Conservation (phyloP, 2,888 invertebrate genomes). For the Drosophila subquinaria region DNA sequence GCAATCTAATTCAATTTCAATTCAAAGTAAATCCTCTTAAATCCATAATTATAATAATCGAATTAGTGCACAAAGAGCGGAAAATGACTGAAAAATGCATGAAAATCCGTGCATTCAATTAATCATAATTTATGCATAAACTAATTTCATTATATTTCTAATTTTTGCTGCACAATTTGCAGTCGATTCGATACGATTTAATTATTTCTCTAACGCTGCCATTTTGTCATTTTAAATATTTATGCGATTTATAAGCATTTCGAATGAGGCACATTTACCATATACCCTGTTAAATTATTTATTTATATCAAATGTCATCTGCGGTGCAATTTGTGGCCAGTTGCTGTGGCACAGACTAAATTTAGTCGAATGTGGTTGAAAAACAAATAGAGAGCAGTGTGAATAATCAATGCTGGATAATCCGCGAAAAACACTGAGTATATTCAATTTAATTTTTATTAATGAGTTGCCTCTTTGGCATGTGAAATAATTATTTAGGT, state of each 20-base stretch:
- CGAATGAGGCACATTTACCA: constrained; percentile 7
- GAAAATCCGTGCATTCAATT: constrained; percentile 24
- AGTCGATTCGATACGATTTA: constrained; percentile 21
- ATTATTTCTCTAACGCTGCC: constrained; percentile 25
- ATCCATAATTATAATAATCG: constrained; percentile 42
- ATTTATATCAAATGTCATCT: constrained; percentile 50
- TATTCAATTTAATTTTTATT: not conserved
- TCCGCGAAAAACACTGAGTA: not conserved
- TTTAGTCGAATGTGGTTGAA: not conserved
- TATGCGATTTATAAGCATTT: constrained; percentile 42
- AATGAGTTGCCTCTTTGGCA: not conserved
- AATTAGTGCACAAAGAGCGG: constrained; percentile 34
- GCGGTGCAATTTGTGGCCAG: constrained; percentile 46
- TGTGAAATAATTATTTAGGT: constrained; percentile 8
- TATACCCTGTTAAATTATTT: constrained; percentile 17
- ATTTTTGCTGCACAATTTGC: constrained; percentile 20
- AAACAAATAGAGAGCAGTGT: not conserved
- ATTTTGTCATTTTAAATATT: constrained; percentile 58
- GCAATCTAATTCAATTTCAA: constrained; percentile 18
- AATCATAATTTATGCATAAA: constrained; percentile 55
- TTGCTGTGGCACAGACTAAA: not conserved
- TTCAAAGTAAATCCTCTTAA: constrained; percentile 44
- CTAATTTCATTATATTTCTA: constrained; percentile 43
- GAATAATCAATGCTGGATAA: not conserved
- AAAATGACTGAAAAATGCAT: constrained; percentile 7